Evolutionary conservation across 1,140 invertebrate genomes (phyloP), one percentile per base, ranked within the genome.

Genomic region (Hylaeus volcanicus): DNA sequence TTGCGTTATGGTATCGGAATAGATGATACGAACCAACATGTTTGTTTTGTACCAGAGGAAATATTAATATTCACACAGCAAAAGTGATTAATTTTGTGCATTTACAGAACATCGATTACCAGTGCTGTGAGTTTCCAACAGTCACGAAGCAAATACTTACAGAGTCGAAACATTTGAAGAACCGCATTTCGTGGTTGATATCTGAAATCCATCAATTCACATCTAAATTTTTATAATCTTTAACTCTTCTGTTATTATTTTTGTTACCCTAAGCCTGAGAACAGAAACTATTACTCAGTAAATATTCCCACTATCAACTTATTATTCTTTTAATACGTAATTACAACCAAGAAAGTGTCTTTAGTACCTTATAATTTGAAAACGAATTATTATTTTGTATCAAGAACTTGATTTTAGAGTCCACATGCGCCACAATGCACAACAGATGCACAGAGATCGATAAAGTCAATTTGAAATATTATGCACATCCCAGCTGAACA

Each of bases 121-220:
- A 9, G 82, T 85, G 84, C 82, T 43, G 58, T 65, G 65, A 71
- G 39, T 63, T 61, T 41, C 60, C 53, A 79, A 55, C n/a, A 39
- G 5, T 72, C 74, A 82, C 60, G 75, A 45, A 15, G 12, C 41
- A 15, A 48, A 12, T 86, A 86, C 85, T 86, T 86, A 86, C 85
- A 70, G 84, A 60, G 55, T 14, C 41, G 60, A 83, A 86, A 82
- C 85, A 86, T 83, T 76, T 86, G 85, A 86, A 86, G 85, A 86
- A 86, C 85, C 77, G 84, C 85, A 86, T 86, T 81, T 79, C 61
- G 48, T 61, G 65, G 74, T 3, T 64, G 61, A 61, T 71, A 53
- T 84, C 85, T 86, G 85, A 86, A 86, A 86, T 86, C 63, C 45
- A 84, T 85, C 66, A 86, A 81, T 84, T 81, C 58, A 84, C n/a